These are phyloP conservation scores for Bibio marci DNA, from an alignment of 2,888 invertebrate species.

Conservation along the genomic window DNA sequence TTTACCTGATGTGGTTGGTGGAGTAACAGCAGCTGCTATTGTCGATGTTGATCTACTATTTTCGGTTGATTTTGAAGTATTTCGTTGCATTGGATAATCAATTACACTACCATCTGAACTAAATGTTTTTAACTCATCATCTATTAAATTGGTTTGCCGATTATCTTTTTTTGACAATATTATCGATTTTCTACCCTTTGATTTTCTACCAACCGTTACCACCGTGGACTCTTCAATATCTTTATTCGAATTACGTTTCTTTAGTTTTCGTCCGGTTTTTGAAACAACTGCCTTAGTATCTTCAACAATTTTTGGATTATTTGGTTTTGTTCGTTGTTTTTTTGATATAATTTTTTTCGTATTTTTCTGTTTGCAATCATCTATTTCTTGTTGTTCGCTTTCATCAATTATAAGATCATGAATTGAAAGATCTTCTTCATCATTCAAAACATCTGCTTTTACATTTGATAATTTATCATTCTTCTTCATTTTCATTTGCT, in stretches of 20 bases:
- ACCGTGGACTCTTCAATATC: background rate
- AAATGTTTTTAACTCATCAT: conserved; percentile 30
- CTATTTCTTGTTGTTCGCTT: background rate
- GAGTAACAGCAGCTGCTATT: too few species aligned
- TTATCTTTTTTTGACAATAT: conserved; percentile 13
- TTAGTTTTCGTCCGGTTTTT: background rate
- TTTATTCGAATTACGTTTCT: background rate
- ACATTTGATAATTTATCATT: background rate
- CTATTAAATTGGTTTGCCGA: conserved; percentile 31
- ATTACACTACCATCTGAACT: conserved; percentile 12
- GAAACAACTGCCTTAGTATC: background rate
- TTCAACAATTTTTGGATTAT: too few species aligned
- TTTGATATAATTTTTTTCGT: conserved; percentile 6
- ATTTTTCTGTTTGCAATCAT: conserved; percentile 5
- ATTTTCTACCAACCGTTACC: background rate
- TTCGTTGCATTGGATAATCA: conserved; percentile 11
- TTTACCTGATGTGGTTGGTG: too few species aligned
- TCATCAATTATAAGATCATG: background rate
- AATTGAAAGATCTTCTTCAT: background rate
- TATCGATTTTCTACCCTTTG: conserved; percentile 10
- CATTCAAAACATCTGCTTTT: background rate
- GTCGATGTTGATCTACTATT: background rate
- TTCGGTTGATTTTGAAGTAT: conserved; percentile 8
- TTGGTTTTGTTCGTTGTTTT: conserved; percentile 7
- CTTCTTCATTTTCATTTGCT: too few species aligned